phyloP scores from a whole-genome alignment of 2,888 invertebrate genomes.

The Desoria tigrina region DNA sequence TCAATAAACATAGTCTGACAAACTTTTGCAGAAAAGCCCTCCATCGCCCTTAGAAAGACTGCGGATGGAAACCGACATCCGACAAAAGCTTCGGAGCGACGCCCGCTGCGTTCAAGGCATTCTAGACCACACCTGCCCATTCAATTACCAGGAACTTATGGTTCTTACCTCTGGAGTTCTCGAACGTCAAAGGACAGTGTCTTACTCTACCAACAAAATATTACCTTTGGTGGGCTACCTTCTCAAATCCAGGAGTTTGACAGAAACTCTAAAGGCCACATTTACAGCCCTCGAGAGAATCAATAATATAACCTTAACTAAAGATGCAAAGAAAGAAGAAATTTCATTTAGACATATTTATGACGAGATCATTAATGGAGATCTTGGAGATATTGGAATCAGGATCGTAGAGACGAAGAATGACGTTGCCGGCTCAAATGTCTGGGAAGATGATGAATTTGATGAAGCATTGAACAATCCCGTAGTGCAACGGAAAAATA shows the following conservation, averaged over 20 bases:
- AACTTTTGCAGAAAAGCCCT: too few relatives aligned
- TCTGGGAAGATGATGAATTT: constrained; percentile 46
- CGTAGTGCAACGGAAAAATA: constrained; percentile 14
- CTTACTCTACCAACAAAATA: constrained; percentile 27
- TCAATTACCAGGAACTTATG: constrained; percentile 39
- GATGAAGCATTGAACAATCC: constrained; percentile 39
- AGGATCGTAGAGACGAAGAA: constrained; percentile 37
- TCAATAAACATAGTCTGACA: too few relatives aligned
- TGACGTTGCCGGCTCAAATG: constrained; percentile 33
- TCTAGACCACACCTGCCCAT: constrained; percentile 33
- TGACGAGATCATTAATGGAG: constrained; percentile 40
- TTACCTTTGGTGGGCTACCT: constrained; percentile 41
- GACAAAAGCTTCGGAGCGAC: constrained; percentile 31
- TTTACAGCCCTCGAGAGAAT: constrained; percentile 39
- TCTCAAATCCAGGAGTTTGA: constrained; percentile 39
- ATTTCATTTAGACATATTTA: constrained; percentile 36
- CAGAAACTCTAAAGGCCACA: constrained; percentile 34
- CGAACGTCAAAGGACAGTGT: constrained; percentile 31
- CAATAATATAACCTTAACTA: constrained; percentile 38
- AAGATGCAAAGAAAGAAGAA: constrained; percentile 25
- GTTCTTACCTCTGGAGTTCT: constrained; percentile 31
- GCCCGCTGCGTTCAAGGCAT: constrained; percentile 26
- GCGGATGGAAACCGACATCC: constrained; percentile 32
- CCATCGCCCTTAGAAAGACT: constrained; percentile 23
- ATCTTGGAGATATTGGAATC: constrained; percentile 31